Base-by-base conservation (phyloP, 1,140 invertebrate genomes). In the Ips typographus region DNA sequence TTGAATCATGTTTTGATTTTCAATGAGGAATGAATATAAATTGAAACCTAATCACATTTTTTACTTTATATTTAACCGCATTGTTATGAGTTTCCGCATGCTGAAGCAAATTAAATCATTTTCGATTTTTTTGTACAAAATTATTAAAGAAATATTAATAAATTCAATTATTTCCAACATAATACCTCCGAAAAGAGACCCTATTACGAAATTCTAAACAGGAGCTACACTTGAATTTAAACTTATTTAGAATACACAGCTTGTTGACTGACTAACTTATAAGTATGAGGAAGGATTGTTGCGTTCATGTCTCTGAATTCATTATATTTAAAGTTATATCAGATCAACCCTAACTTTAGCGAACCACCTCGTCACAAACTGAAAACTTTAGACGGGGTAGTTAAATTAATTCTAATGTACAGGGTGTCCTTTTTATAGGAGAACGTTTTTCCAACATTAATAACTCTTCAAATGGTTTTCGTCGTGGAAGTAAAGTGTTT, bases 181-280 rank as follows among this genome's bases (percentile, higher is more conserved):
- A 0, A 22, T 22, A 22, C 22, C 22, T 22, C 22, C 22, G 22
- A 22, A 22, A 22, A 22, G 22, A 22, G 22, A 22, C 22, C 22
- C 22, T 22, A 22, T 22, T 22, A 22, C 44, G 44, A 49, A 8
- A 49, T 49, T 49, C 44, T 58, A 5, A 40, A n/a, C 22, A 60
- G 22, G 56, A 67, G 6, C 43, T 52, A 67, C 47, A 7, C 52
- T 66, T 44, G 57, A 42, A 67, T 67, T 67, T 40, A 44, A 58
- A 56, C 36, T 40, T 68, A 61, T 40, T 68, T 68, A 39, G 43
- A 68, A 62, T 42, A 56, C 59, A 68, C 59, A 38, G 66, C 58
- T 68, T 68, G 66, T 62, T 62, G 59, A 60, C 65, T 60, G 47
- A 62, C 66, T 39, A 68, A 68, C 47, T 68, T 68, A 53, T 62